Conservation (phyloP, 2,113 vertebrate species). For the Heloderma charlesbogerti region DNA sequence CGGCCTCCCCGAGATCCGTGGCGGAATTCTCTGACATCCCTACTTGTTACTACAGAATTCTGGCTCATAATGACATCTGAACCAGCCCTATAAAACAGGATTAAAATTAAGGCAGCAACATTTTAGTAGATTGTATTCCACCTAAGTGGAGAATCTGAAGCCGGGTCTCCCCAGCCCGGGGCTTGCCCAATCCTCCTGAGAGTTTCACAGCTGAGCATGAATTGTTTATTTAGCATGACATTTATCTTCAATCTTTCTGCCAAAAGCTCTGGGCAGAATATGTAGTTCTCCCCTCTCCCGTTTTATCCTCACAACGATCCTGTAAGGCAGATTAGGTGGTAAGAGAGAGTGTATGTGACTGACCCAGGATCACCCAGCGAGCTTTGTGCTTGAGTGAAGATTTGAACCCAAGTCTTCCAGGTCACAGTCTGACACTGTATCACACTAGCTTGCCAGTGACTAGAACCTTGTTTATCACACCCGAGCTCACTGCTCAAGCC, state of each 20-base stretch:
- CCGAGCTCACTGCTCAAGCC: background rate
- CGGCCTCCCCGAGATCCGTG: too few relatives aligned
- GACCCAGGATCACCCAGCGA: background rate
- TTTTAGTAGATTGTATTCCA: background rate
- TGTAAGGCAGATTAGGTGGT: background rate
- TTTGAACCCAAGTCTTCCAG: background rate
- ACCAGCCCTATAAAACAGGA: too few relatives aligned
- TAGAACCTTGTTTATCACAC: background rate
- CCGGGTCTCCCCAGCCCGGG: background rate
- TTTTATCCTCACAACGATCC: background rate
- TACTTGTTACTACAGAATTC: too few relatives aligned
- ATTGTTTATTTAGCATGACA: background rate
- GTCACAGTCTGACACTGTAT: background rate
- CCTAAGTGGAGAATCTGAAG: background rate
- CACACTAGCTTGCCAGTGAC: background rate
- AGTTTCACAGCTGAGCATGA: rapidly evolving
- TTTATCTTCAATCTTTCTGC: background rate
- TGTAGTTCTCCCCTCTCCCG: background rate
- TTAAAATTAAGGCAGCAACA: background rate
- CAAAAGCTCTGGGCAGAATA: background rate
- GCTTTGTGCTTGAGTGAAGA: background rate
- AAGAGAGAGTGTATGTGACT: background rate
- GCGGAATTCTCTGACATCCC: too few relatives aligned
- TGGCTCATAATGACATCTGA: too few relatives aligned
- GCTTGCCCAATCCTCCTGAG: background rate